Percentiles rank a stretch among this genome's conserved stretches.
These are phyloP conservation scores for Gymnobelideus leadbeateri DNA, from an alignment of 2,113 vertebrate genomes.

Conservation along the genomic window DNA sequence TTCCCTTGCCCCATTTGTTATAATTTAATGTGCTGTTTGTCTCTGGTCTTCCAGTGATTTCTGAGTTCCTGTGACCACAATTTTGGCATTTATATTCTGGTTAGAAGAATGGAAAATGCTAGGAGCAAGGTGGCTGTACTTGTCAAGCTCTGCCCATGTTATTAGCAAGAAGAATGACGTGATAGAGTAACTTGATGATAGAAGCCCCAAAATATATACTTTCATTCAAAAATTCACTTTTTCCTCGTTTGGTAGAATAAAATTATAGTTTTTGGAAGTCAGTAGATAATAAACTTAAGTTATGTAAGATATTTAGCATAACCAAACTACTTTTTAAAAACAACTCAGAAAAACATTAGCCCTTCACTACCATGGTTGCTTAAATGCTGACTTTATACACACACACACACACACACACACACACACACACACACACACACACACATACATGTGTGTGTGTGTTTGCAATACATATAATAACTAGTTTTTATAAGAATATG, in stretches of 20 bases:
- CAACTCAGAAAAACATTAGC: conserved; percentile 50
- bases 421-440: no score
- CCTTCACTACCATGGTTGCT: conserved; percentile 41
- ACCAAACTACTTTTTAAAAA: conserved; percentile 39
- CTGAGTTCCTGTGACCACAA: conserved; percentile 53
- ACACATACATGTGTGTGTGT: no score
- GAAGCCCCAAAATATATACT: conserved; percentile 29
- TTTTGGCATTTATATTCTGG: conserved; percentile 53
- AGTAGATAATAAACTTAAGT: conserved; percentile 50
- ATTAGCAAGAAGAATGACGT: conserved; percentile 58
- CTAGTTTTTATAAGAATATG: conserved; percentile 53
- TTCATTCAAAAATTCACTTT: conserved; percentile 58
- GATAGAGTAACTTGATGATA: conserved; percentile 46
- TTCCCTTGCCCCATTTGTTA: conserved; percentile 46
- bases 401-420: no score
- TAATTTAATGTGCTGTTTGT: conserved; percentile 18
- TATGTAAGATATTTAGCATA: conserved; percentile 58
- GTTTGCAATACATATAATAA: conserved; percentile 69
- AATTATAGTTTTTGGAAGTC: conserved; percentile 61
- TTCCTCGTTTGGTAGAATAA: conserved; percentile 56
- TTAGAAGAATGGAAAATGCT: conserved; percentile 42
- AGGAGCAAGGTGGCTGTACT: conserved; percentile 25
- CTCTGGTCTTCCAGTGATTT: conserved; percentile 52
- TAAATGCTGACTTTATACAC: conserved; percentile 61
- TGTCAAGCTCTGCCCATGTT: conserved; percentile 51